Evolutionary conservation across 92 coral and sea anemone species (phyloP).

Genomic region (Palythoa caribaeorum): DNA sequence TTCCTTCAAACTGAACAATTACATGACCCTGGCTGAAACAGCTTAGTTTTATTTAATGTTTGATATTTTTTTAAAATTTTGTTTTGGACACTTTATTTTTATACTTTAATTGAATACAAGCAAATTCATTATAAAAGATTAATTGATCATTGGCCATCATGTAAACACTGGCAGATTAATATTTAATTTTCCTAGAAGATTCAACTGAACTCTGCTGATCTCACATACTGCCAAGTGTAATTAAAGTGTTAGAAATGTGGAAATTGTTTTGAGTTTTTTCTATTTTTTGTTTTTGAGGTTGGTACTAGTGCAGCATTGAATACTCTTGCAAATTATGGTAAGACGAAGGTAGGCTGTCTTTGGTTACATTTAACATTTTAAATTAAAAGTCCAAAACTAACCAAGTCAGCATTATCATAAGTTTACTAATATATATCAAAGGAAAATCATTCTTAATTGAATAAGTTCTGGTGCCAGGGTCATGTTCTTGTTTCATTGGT

Average conservation of each 20-base stretch:
- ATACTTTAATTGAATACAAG: not conserved
- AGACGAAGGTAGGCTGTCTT: slow-evolving; percentile 36
- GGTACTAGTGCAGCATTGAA: slow-evolving; percentile 51
- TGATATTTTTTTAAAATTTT: no score
- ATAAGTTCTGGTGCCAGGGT: slow-evolving; percentile 18
- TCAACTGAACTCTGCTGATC: no score
- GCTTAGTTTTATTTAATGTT: not conserved
- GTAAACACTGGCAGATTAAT: no score
- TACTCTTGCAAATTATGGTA: slow-evolving; percentile 43
- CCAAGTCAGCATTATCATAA: not conserved
- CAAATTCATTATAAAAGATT: not conserved
- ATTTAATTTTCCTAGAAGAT: no score
- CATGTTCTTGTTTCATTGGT: slow-evolving; percentile 22
- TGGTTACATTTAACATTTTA: not conserved
- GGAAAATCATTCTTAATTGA: not conserved
- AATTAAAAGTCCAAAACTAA: not conserved
- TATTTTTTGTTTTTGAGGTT: slow-evolving; percentile 36
- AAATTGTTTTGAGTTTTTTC: slow-evolving; percentile 7
- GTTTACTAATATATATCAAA: not conserved
- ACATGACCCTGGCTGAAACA: slow-evolving; percentile 13
- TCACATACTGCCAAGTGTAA: not conserved
- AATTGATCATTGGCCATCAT: not conserved
- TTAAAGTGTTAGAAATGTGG: not conserved
- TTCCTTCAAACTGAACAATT: not conserved
- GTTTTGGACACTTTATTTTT: not conserved